Base-by-base conservation (phyloP, 2,888 invertebrate species). In the Bellardia pandia region DNA sequence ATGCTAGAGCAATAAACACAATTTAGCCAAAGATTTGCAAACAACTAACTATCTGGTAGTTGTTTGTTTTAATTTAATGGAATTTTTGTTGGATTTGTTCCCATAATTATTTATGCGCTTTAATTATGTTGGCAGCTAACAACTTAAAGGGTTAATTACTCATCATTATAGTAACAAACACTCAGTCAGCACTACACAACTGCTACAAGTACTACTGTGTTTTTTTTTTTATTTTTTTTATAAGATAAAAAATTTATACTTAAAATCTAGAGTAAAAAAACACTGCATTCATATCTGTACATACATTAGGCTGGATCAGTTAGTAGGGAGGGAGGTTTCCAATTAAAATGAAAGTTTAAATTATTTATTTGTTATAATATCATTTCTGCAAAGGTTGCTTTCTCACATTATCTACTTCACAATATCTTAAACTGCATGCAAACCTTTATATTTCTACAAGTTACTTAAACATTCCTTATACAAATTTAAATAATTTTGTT, bases 141-240 rank as follows among this genome's bases (percentile, higher is more conserved):
- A 64, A 72, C 83, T 83, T 64, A 77, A 83, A 77, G 76, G 83
- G 83, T 83, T 83, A 83, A 83, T 83, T 77, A 77, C 77, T 77
- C 64, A 71, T 77, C 64, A 83, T 48, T 69, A 42, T 48, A 51
- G 37, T 68, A 45, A 72, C 56, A 66, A 56, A 66, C 42, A 81
- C 40, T 62, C 11, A 60, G 11, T 1, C 23, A 30, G 14, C 58
- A 13, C 42, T 80, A 37, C 53, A 64, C 13, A 45, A 75, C 66
- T 53, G 37, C 78, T 51, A 51, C 53, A 51, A 75, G 13, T 64
- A 30, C 23, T 62, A 7, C n/a, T 64, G 45, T 33, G 9, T 13
- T 56, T 71, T 56, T 51, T 56, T 37, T 5, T 40, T 23, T 13
- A 45, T 71, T 56, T 51, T 56, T 37, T 5, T 40, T 23, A 30